Base-by-base conservation (phyloP, 2,113 vertebrate genomes). In the Tyrannus savana region DNA sequence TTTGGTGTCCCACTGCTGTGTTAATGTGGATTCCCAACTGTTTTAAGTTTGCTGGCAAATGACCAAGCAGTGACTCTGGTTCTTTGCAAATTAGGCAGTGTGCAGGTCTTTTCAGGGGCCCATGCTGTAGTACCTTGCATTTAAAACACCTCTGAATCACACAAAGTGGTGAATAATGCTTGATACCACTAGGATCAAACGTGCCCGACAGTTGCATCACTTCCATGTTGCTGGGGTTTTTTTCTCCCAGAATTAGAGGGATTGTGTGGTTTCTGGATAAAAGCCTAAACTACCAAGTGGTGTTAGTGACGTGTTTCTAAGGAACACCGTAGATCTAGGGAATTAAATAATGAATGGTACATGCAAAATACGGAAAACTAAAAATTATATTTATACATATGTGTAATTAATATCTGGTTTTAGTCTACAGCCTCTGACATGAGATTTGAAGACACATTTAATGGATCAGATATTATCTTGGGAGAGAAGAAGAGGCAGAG, bases 371-470 rank as follows among this genome's bases (percentile, higher is more conserved):
- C 0, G 1, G 19, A 47, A 60, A 56, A 28, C 3, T 73, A 46
- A 68, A 67, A 87, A 16, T n/a, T 56, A 1, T 46, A 23, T 44
- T 66, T 80, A 23, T 55, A 7, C 58, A 8, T 41, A 17, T 19
- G 1, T 73, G 16, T 96, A 95, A 98, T 66, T 89, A 13, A 69
- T 93, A 25, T 77, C 79, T 97, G 56, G 28, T 94, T 97, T 98
- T 84, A 99, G 99, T 99, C 99, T 84, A 99, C 99, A 94, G 99
- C 99, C 27, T 99, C 99, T 79, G 98, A 99, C 83, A 99, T 99
- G 99, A 98, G 98, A 91, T 99, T 99, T 96, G 98, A 99, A 97
- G 99, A 99, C 79, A 98, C 99, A 0, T 99, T 99, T 98, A 99
- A 98, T 96, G 99, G 98, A 93, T 85, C 96, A 82, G 97, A 98